A percentile compares a stretch with the other conserved stretches of the same genome.
Evolutionary conservation across 1,140 invertebrate species (phyloP).

Genomic region (Drosophila serrata): DNA sequence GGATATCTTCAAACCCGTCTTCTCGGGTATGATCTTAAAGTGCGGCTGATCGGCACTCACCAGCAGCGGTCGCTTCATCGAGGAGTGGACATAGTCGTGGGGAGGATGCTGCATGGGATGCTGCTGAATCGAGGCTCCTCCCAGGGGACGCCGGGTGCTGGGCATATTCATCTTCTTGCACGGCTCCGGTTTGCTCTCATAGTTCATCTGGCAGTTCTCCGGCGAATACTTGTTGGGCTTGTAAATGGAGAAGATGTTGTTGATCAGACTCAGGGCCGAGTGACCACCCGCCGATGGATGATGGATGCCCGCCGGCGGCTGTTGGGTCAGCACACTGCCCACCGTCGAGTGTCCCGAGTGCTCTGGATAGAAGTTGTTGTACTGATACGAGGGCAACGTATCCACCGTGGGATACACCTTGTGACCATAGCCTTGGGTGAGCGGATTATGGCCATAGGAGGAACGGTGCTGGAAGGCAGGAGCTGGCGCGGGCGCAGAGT

Average conservation of each 20-base stretch:
- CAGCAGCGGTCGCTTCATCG: constrained; percentile 86
- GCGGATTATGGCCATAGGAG: constrained; percentile 15
- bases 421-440: constrained; percentile 65
- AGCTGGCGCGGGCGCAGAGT: constrained; percentile 53
- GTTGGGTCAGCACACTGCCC: constrained; percentile 74
- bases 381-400: constrained; percentile 79
- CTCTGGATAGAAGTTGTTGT: constrained; percentile 84
- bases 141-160: constrained; percentile 72
- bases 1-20: constrained; percentile 86
- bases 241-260: constrained; percentile 85
- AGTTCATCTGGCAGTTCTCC: constrained; percentile 82
- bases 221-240: constrained; percentile 85
- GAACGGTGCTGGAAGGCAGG: constrained; percentile 27
- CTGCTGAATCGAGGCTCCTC: constrained; percentile 44
- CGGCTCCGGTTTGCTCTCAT: constrained; percentile 85
- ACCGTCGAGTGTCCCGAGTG: constrained; percentile 44
- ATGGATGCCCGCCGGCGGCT: constrained; percentile 70
- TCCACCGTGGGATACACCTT: constrained; percentile 80
- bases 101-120: constrained; percentile 35
- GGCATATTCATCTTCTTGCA: constrained; percentile 85
- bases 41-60: constrained; percentile 85
- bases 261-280: constrained; percentile 84
- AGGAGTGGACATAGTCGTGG: constrained; percentile 85
- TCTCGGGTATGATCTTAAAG: constrained; percentile 86
- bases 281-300: constrained; percentile 74